Evolutionary conservation across 2,888 invertebrate genomes (phyloP), one percentile per base, ranked within the genome.

Genomic region (Unio pictorum): DNA sequence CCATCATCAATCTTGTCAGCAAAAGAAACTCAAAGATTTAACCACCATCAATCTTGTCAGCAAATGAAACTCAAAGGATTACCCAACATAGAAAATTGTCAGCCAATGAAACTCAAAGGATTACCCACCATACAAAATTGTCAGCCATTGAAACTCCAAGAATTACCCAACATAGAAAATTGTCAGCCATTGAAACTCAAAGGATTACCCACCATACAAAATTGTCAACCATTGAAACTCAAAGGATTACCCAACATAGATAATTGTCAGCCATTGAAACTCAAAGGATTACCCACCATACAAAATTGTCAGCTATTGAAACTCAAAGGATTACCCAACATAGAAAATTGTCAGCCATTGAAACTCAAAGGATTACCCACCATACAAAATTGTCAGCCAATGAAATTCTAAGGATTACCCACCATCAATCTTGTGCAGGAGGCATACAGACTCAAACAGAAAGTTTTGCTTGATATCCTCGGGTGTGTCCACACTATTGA

Each of bases 381-480:
- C 69, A 72, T 66, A 3, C 3, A 28, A 34, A 18, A 3, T 18
- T 61, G 20, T 3, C 30, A 15, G 11, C 18, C 7, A 30, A 28
- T 23, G 61, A 8, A 30, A 20, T 54, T 66, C 17, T 45, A 57
- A 57, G n/a, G 11, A 59, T 23, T 61, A 70, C 66, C 28, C 71
- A 77, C 74, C 69, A 71, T 66, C 61, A 55, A 79, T 68, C 55
- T 71, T 54, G 28, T 67, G 66, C 15, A 82, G 71, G 18, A 76
- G 70, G 5, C 67, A 61, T 20, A 71, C 67, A 20, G 78, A 75
- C 59, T 80, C 82, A 7, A 73, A 59, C 1, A 82, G 69, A 34
- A 79, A 80, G 55, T 63, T 73, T 11, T 68, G n/a, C 66, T 77
- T 78, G 18, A 67, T 62, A 5, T 75, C 76, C 7, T 45, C 28